phyloP scores from a whole-genome alignment of 2,888 invertebrate species.

The Aphrophora alni region DNA sequence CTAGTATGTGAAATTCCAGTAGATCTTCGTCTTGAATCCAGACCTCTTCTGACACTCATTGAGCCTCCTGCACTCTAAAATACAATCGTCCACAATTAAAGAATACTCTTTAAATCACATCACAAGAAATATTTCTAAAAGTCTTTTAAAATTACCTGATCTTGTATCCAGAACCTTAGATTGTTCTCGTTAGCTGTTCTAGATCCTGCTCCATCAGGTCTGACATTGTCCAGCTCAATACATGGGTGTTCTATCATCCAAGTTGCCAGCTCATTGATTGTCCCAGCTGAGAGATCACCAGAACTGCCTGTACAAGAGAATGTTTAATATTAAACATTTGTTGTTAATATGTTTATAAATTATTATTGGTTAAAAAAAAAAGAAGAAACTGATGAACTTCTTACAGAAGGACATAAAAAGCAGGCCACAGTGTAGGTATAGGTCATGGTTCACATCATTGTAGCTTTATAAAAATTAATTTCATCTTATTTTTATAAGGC shows the following conservation, averaged over 20 bases:
- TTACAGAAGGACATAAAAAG: not conserved
- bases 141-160: too few relatives aligned
- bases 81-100: too few relatives aligned
- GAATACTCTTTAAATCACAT: too few relatives aligned
- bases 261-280: slow-evolving; percentile 65
- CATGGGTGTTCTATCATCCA: slow-evolving; percentile 71
- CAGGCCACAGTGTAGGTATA: too few relatives aligned
- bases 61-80: too few relatives aligned
- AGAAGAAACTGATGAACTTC: not conserved
- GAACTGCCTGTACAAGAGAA: slow-evolving; percentile 48
- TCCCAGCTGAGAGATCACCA: slow-evolving; percentile 55
- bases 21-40: not conserved
- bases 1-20: not conserved
- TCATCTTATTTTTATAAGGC: too few relatives aligned
- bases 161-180: too few relatives aligned
- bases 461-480: too few relatives aligned
- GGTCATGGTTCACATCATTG: too few relatives aligned
- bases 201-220: too few relatives aligned
- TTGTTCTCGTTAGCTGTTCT: too few relatives aligned
- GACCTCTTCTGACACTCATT: not conserved
- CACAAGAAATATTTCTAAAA: too few relatives aligned
- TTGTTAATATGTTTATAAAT: not conserved
- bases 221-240: slow-evolving; percentile 54
- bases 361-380: not conserved
- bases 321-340: not conserved